A percentile compares a stretch with the other conserved stretches of the same genome.
phyloP scores from a whole-genome alignment of 2,797 vertebrate genomes.

The Pampus argenteus region DNA sequence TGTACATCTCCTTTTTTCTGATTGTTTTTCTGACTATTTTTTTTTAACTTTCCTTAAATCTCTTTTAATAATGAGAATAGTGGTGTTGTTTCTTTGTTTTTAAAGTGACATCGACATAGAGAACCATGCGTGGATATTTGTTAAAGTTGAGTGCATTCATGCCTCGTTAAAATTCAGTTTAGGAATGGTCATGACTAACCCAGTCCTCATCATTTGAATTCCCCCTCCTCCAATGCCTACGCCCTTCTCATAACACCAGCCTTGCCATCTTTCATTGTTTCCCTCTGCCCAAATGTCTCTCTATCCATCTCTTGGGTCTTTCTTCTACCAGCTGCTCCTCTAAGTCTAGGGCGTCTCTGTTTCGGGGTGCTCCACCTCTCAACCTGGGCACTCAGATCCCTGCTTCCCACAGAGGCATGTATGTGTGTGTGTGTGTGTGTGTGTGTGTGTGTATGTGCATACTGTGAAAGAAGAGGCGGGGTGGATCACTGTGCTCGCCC shows the following conservation, averaged over 20 bases:
- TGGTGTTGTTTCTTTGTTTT: background rate
- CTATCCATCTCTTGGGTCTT: constrained; percentile 60
- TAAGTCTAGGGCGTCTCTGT: constrained; percentile 61
- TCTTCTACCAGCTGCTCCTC: constrained; percentile 76
- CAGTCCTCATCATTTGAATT: constrained; percentile 14
- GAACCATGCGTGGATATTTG: background rate
- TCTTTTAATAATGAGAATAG: background rate
- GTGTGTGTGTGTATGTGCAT: constrained; percentile 29
- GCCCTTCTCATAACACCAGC: constrained; percentile 37
- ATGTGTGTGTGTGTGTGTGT: constrained; percentile 41
- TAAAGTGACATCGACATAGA: background rate
- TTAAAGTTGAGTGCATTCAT: background rate
- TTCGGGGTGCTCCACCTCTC: constrained; percentile 71
- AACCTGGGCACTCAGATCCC: constrained; percentile 62
- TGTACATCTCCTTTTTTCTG: constrained; percentile 17
- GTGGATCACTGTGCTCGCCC: constrained; percentile 77
- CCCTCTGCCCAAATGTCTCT: constrained; percentile 51
- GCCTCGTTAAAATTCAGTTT: background rate
- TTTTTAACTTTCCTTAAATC: background rate
- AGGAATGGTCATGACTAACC: constrained; percentile 17
- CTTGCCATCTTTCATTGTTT: constrained; percentile 56
- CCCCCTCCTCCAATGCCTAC: background rate
- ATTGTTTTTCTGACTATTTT: background rate
- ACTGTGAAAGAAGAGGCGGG: constrained; percentile 59
- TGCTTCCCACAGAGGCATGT: constrained; percentile 49